A percentile compares a stretch with the other conserved stretches of the same genome.
Evolutionary conservation across 1,140 invertebrate species (phyloP).

Genomic region (Sarcophaga peregrina): DNA sequence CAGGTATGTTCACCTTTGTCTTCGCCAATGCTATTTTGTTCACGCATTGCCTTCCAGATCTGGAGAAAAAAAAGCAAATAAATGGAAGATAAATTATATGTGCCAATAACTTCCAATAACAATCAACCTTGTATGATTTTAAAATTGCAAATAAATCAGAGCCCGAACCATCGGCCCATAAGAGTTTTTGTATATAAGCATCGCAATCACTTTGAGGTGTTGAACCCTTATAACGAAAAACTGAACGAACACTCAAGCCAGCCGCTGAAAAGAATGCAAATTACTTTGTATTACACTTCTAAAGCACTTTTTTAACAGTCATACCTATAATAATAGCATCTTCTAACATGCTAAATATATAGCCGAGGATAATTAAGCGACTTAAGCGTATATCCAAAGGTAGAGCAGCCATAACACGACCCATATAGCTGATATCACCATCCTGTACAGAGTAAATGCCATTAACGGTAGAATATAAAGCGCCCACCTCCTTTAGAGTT

Average conservation of each 20-base stretch:
- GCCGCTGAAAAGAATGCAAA: conserved; percentile 71
- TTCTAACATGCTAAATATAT: conserved; percentile 86
- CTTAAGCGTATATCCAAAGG: conserved; percentile 85
- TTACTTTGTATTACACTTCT: conserved; percentile 2
- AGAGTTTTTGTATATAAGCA: conserved; percentile 81
- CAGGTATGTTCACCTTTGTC: conserved; percentile 68
- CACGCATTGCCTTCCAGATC: conserved; percentile 59
- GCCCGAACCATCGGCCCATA: conserved; percentile 83
- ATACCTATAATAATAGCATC: conserved; percentile 90
- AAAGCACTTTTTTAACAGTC: conserved; percentile 31
- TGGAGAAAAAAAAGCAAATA: conserved; percentile 46
- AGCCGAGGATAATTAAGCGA: conserved; percentile 88
- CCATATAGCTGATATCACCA: conserved; percentile 91
- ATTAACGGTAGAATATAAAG: conserved; percentile 72
- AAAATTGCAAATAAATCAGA: conserved; percentile 88
- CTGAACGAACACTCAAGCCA: conserved; percentile 81
- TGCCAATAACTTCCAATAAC: neutral
- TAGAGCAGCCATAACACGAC: conserved; percentile 82
- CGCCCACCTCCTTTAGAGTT: conserved; percentile 86
- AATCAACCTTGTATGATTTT: conserved; percentile 80
- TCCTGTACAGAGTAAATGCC: conserved; percentile 73
- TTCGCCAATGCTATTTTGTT: conserved; percentile 52
- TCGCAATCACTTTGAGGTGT: conserved; percentile 72
- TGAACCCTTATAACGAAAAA: conserved; percentile 65
- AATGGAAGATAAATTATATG: neutral